Base-by-base conservation (phyloP, 2,888 invertebrate genomes). In the Archaeoteleia sp. region DNA sequence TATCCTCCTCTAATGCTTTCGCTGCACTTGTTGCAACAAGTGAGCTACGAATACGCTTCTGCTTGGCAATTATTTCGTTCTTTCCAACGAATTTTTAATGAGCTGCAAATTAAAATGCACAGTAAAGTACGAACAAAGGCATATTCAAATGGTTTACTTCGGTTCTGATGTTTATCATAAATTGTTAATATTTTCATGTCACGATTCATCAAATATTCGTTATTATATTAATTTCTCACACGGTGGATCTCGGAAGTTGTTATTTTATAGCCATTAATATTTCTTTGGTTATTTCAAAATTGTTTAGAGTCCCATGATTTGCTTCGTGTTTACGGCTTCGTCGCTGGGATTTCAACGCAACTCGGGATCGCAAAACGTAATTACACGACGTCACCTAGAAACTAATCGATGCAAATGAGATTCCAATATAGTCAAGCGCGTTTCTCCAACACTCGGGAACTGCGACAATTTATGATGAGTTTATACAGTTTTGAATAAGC, bases 321-420 rank as follows among this genome's bases (percentile, higher is more conserved):
- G 53, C 58, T 42, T 42, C 60, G 57, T 69, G 71, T 71, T 71
- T 66, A 66, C 71, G 51, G 60, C 54, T 53, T 53, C 48, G 67
- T 60, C 43, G 58, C 55, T 9, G 46, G 34, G 57, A 67, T 55
- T 63, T 48, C 60, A 35, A 46, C 54, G 61, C 57, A 37, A 43
- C 61, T 46, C 58, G 32, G 55, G 29, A 68, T 77, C 73, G 72
- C 71, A 60, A 74, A 77, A 78, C 75, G 73, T 72, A 78, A 79
- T 79, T 77, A 79, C 74, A 71, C 74, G 71, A 76, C 74, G 76
- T 78, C 75, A 77, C 75, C 75, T 72, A 76, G 72, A 74, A 77
- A 74, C 74, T 78, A 79, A 78, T 79, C 76, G 76, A 78, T 78
- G 79, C 77, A 77, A 77, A 78, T 75, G 76, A 77, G 73, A 75